Evolutionary conservation across 2,888 invertebrate species (phyloP), one percentile per base, ranked within the genome.

Genomic region (Loripinus fragilis): DNA sequence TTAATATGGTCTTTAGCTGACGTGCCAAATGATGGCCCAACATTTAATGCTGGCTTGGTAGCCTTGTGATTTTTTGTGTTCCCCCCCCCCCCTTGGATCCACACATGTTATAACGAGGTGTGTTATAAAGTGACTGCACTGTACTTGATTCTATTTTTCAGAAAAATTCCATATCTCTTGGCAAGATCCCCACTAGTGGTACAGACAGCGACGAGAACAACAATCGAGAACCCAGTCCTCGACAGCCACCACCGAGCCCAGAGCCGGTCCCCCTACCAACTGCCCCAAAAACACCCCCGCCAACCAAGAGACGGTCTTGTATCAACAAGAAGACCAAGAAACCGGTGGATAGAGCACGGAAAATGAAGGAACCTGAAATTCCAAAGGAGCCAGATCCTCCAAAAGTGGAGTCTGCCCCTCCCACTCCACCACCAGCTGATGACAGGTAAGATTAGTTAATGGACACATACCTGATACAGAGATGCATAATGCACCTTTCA

Each of bases 281-380:
- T 66, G 69, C 71, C 30, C 28, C 45, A 23, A 50, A 76, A 12
- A 38, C 69, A 45, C 74, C 78, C 8, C 67, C 74, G 35, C 79
- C 84, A 1, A 75, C 77, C 10, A 45, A 67, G 20, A 17, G 67
- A 33, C 25, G 71, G 33, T 64, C 74, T 35, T 84, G 84, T 69
- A 55, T 76, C 10, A 79, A 33, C 28, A 84, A 84, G 48, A 81
- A 81, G 80, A 80, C 81, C 33, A 80, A 78, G 69, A 82, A 84
- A 65, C 72, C 71, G 0, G n/a, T 80, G 0, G 81, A 82, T 33
- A 45, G 76, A 23, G 68, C 38, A 2, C 50, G 78, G 45, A 82
- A 78, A 52, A 80, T 75, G 80, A 84, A 81, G 74, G 69, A 76
- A 28, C 48, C 45, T 42, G 77, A 79, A n/a, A 79, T 83, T 50